Conservation (phyloP, 2,888 invertebrate species). For the Apotomis turbidana region DNA sequence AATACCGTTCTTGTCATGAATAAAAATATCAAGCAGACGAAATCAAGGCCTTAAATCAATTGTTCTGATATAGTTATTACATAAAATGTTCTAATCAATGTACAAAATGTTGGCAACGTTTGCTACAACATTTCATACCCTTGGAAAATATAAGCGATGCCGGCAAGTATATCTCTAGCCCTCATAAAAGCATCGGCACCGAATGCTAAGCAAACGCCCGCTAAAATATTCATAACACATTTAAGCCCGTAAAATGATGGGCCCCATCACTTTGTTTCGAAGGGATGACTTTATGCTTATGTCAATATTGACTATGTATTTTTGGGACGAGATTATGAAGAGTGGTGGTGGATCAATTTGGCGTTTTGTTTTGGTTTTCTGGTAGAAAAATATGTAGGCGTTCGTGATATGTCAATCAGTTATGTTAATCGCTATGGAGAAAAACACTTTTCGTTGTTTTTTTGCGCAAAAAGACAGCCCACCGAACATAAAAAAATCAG, state of each 20-base stretch:
- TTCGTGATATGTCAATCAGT: no score
- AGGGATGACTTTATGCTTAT: constrained; percentile 34
- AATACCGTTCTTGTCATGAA: no score
- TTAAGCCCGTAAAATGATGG: constrained; percentile 36
- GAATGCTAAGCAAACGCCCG: constrained; percentile 26
- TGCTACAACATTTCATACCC: background rate
- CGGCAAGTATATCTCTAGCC: background rate
- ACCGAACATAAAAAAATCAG: no score
- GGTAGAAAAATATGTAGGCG: background rate
- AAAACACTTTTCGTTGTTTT: no score
- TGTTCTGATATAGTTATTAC: no score
- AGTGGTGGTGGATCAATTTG: constrained; percentile 5
- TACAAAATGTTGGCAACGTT: background rate
- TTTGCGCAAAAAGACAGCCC: no score
- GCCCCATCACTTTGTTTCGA: constrained; percentile 35
- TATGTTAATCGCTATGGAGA: no score
- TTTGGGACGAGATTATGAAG: constrained; percentile 24
- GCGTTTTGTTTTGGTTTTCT: background rate
- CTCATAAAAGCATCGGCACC: constrained; percentile 9
- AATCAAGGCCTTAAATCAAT: no score
- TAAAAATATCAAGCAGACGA: no score
- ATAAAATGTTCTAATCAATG: no score
- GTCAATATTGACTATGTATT: constrained; percentile 38
- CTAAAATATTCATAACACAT: constrained; percentile 41
- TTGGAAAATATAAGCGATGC: constrained; percentile 6